Conservation (phyloP, 2,113 vertebrate genomes). For the Cinclus cinclus region DNA sequence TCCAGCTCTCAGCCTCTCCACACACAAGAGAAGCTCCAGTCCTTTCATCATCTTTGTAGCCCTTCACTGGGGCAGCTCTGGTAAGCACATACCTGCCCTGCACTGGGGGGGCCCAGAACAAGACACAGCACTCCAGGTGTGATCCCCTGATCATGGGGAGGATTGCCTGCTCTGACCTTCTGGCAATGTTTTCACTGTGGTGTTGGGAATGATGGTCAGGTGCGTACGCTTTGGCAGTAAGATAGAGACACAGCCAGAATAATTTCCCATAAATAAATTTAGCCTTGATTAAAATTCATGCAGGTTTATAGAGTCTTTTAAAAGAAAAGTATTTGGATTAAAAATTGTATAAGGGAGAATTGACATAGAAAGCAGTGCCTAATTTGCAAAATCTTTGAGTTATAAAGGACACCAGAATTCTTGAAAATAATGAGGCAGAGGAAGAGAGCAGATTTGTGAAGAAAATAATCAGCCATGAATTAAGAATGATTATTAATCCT, state of each 20-base stretch:
- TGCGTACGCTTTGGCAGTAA: not conserved
- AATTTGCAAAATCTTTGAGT: not conserved
- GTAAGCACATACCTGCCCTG: not conserved
- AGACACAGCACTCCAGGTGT: not conserved
- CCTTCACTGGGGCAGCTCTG: not conserved
- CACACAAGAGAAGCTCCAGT: not conserved
- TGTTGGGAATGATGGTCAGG: not conserved
- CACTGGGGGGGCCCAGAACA: not conserved
- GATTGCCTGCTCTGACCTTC: not conserved
- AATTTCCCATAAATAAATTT: not conserved
- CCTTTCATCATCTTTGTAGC: not conserved
- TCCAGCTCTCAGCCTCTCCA: not conserved
- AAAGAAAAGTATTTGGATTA: not conserved
- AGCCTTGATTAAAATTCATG: not conserved
- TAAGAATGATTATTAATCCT: not conserved
- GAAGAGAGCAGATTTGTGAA: not conserved
- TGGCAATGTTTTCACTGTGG: not conserved
- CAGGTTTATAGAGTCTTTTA: not conserved
- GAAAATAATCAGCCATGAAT: not conserved
- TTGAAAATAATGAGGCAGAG: not conserved
- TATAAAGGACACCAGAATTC: not conserved
- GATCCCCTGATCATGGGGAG: not conserved
- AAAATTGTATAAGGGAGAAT: not conserved
- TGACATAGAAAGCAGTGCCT: not conserved
- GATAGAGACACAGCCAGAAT: not conserved